phyloP scores from a whole-genome alignment of 2,797 vertebrate genomes.

The Okamejei kenojei region DNA sequence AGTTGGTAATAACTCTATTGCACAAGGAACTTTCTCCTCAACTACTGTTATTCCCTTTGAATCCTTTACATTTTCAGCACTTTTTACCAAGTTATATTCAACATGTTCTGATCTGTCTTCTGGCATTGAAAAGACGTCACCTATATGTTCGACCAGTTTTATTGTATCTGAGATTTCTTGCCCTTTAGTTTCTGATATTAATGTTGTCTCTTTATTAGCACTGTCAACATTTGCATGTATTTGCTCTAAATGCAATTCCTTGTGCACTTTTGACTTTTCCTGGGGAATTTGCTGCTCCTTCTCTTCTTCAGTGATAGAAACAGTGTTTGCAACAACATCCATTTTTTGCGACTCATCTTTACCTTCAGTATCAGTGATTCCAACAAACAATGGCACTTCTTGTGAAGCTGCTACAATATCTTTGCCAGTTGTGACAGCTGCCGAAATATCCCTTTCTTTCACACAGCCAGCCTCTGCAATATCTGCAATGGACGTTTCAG shows the following conservation, averaged over 20 bases:
- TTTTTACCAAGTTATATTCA: background rate
- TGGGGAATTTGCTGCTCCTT: background rate
- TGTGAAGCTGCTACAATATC: background rate
- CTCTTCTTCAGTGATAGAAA: background rate
- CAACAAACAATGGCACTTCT: background rate
- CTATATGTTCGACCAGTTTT: constrained; percentile 33
- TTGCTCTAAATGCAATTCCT: background rate
- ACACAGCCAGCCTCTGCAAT: background rate
- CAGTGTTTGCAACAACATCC: background rate
- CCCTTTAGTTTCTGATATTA: background rate
- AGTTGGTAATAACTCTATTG: background rate
- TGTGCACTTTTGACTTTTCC: background rate
- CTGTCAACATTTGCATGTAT: background rate
- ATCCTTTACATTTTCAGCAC: background rate
- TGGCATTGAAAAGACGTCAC: constrained; percentile 13
- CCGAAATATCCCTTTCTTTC: background rate
- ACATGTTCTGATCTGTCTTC: background rate
- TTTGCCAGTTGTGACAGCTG: background rate
- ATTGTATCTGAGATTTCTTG: constrained; percentile 2
- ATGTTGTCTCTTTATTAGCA: background rate
- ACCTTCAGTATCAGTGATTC: background rate
- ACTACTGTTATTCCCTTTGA: background rate
- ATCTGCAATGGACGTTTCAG: background rate
- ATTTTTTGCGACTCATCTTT: background rate
- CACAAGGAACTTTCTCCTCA: background rate